A percentile compares a stretch with the other conserved stretches of the same genome.
These are phyloP conservation scores for Aplysina aerophoba DNA, from an alignment of 37 sponge, comb jelly and placozoan species.

Conservation along the genomic window DNA sequence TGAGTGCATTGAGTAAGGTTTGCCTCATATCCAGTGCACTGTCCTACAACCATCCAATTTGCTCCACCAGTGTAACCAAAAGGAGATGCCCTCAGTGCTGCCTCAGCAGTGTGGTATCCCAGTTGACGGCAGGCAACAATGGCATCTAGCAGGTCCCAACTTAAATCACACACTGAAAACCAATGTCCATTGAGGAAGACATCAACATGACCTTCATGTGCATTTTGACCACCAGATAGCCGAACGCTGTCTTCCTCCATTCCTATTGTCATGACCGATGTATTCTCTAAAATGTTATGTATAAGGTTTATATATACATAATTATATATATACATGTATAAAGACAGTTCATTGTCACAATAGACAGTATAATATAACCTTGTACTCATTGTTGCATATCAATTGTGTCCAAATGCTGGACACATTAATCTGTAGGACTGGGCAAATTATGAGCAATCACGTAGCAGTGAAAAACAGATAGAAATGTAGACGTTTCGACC, in stretches of 20 bases:
- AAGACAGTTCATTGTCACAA: no score
- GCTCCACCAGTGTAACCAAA: neutral
- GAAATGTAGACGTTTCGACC: no score
- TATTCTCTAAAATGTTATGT: no score
- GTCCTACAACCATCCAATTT: neutral
- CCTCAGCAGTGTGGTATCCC: neutral
- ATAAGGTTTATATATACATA: no score
- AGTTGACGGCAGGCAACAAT: constrained; percentile 1
- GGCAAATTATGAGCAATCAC: no score
- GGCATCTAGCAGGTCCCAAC: constrained; percentile 3
- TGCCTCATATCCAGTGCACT: neutral
- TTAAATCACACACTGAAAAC: neutral
- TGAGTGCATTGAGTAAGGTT: neutral
- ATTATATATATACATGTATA: no score
- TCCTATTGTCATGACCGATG: no score
- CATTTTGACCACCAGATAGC: constrained; percentile 1
- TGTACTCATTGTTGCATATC: no score
- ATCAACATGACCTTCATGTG: neutral
- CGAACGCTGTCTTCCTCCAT: neutral
- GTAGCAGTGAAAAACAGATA: no score
- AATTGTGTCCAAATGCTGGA: no score
- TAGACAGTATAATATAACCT: no score
- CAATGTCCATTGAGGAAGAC: neutral
- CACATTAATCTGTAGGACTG: no score
- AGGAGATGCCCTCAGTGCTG: neutral